Percentiles rank a stretch among this genome's conserved stretches.
phyloP scores from a whole-genome alignment of 2,888 invertebrate species.

The Microplitis deprimator region DNA sequence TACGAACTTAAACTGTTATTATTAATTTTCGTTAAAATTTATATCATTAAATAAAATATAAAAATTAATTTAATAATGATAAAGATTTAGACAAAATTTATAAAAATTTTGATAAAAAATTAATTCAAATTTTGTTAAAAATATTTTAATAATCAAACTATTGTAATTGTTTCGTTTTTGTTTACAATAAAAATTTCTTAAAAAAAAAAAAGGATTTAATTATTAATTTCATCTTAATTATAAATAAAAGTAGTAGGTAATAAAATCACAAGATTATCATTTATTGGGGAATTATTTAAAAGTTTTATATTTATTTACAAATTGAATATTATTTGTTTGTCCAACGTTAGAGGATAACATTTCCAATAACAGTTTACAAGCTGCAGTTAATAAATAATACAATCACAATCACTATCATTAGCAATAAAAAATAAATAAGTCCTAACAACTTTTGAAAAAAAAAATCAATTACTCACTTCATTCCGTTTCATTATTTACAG shows the following conservation, averaged over 20 bases:
- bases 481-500: conserved; percentile 6
- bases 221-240: too few relatives aligned
- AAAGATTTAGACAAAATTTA: too few relatives aligned
- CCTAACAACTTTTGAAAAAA: background rate
- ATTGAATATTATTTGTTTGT: conserved; percentile 53
- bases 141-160: too few relatives aligned
- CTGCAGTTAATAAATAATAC: conserved; percentile 65
- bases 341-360: conserved; percentile 49
- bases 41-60: too few relatives aligned
- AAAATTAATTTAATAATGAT: too few relatives aligned
- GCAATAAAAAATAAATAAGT: conserved; percentile 28
- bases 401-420: conserved; percentile 58
- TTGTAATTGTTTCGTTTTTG: too few relatives aligned
- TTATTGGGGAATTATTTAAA: conserved; percentile 20
- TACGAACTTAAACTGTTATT: too few relatives aligned
- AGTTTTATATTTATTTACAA: conserved; percentile 64
- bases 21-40: too few relatives aligned
- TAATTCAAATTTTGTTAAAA: too few relatives aligned
- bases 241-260: background rate
- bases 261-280: background rate
- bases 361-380: conserved; percentile 53
- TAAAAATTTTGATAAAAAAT: too few relatives aligned
- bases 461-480: background rate
- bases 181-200: too few relatives aligned
- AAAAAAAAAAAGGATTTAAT: too few relatives aligned